Percentiles rank a stretch among this genome's conserved stretches.
Conservation (phyloP, 2,113 vertebrate genomes). For the Pseudorhombus dupliciocellatus region DNA sequence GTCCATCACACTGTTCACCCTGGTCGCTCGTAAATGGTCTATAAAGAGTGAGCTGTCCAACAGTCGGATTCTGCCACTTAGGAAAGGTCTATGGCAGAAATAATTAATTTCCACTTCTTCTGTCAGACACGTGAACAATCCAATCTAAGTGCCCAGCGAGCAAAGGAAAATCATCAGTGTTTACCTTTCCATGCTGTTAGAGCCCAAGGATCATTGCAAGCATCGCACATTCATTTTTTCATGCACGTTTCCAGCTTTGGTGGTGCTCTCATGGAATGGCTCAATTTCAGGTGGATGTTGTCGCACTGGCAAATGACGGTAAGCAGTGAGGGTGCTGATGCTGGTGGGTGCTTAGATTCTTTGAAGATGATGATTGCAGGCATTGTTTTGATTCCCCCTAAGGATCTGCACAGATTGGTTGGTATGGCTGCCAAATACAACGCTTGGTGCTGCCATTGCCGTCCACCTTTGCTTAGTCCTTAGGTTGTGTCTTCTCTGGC, state of each 20-base stretch:
- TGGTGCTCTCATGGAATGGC: constrained; percentile 20
- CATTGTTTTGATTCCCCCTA: no score
- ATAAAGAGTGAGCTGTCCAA: constrained; percentile 10
- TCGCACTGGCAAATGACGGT: constrained; percentile 24
- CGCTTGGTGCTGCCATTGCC: no score
- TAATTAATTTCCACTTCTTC: constrained; percentile 16
- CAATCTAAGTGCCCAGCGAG: background rate
- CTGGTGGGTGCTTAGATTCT: constrained; percentile 20
- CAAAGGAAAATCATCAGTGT: background rate
- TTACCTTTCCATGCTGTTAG: background rate
- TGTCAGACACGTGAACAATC: background rate
- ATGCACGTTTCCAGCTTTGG: constrained; percentile 6
- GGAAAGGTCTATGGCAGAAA: constrained; percentile 20
- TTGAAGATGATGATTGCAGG: background rate
- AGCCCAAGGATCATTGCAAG: background rate
- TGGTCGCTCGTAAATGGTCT: constrained; percentile 2
- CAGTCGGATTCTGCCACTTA: constrained; percentile 6
- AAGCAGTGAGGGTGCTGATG: constrained; percentile 15
- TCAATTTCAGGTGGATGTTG: constrained; percentile 19
- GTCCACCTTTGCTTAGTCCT: no score
- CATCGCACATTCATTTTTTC: background rate
- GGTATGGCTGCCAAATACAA: no score
- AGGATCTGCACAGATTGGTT: no score
- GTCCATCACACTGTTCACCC: no score
- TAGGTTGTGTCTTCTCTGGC: no score